These are phyloP conservation scores for Campaea margaritaria DNA, from an alignment of 2,888 invertebrate genomes.

Conservation along the genomic window DNA sequence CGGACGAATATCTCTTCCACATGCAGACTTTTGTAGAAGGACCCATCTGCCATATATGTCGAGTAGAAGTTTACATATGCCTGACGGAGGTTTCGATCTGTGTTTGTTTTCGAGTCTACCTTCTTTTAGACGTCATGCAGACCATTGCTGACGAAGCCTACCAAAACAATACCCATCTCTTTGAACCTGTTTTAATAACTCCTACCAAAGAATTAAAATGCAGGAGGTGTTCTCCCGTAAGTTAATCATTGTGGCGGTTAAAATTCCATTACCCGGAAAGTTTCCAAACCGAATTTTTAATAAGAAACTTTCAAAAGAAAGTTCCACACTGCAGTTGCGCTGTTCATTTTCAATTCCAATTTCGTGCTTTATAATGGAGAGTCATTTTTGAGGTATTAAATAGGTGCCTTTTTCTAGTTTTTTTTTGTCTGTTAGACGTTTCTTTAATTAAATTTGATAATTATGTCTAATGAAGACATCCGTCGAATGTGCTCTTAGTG, in stretches of 20 bases:
- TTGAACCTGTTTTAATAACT: slow-evolving; percentile 33
- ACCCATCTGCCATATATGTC: too few species aligned
- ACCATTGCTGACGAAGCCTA: too few species aligned
- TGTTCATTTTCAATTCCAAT: slow-evolving; percentile 60
- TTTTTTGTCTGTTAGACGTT: not conserved
- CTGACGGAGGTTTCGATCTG: too few species aligned
- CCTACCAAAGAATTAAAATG: slow-evolving; percentile 32
- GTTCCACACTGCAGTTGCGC: slow-evolving; percentile 46
- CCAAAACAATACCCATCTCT: too few species aligned
- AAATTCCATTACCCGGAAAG: slow-evolving; percentile 72
- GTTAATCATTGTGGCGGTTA: slow-evolving; percentile 68
- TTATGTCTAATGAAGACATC: too few species aligned
- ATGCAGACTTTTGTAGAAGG: too few species aligned
- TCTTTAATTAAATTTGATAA: not conserved
- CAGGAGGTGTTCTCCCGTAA: slow-evolving; percentile 51
- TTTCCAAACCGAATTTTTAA: slow-evolving; percentile 73
- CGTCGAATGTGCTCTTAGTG: too few species aligned
- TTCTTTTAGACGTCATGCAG: too few species aligned
- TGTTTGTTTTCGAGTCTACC: too few species aligned
- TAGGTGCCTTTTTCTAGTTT: not conserved
- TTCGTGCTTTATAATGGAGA: slow-evolving; percentile 25
- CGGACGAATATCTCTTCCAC: too few species aligned
- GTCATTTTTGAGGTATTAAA: slow-evolving; percentile 14
- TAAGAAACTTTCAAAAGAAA: slow-evolving; percentile 63
- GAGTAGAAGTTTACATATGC: too few species aligned